phyloP scores from a whole-genome alignment of 2,797 vertebrate genomes.

The Notamacropus eugenii region DNA sequence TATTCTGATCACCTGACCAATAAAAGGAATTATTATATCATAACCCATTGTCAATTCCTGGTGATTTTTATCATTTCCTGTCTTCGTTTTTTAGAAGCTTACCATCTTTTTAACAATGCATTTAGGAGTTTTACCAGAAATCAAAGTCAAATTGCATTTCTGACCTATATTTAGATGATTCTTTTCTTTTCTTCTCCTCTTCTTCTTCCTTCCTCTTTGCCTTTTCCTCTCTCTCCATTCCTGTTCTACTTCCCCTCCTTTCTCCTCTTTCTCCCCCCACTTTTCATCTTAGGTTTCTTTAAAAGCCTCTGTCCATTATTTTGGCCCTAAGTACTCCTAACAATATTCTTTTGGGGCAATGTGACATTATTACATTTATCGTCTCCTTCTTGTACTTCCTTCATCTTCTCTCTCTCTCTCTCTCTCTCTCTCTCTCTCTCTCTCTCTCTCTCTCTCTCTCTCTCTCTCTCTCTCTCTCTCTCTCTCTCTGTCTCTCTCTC shows the following conservation, averaged over 20 bases:
- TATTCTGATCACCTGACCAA: background rate
- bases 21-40: background rate
- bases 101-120: background rate
- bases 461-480: too few relatives aligned
- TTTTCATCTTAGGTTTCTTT: too few relatives aligned
- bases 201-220: background rate
- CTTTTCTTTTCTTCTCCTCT: background rate
- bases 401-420: too few relatives aligned
- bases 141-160: background rate
- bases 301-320: too few relatives aligned
- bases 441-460: too few relatives aligned
- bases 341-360: too few relatives aligned
- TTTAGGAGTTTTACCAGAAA: background rate
- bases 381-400: too few relatives aligned
- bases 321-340: too few relatives aligned
- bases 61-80: background rate
- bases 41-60: background rate
- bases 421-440: too few relatives aligned
- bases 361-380: too few relatives aligned
- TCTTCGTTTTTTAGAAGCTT: background rate
- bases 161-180: background rate
- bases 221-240: too few relatives aligned
- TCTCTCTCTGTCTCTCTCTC: too few relatives aligned
- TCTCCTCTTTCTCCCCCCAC: fast-evolving
- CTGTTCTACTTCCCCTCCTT: background rate